phyloP scores from a whole-genome alignment of 2,797 vertebrate species.

The Ceryle rudis region DNA sequence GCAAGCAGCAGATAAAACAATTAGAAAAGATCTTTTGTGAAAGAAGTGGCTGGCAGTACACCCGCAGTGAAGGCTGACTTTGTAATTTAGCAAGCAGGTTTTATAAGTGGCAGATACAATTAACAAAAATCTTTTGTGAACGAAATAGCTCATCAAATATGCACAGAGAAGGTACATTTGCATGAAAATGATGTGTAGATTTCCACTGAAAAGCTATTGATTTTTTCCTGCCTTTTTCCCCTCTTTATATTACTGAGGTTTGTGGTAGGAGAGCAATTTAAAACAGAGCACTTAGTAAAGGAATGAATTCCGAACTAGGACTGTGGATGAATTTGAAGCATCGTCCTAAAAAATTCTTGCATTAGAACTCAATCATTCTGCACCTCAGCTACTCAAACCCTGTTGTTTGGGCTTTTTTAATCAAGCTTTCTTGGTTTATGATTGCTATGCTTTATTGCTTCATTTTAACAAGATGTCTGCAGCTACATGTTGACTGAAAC shows the following conservation, averaged over 20 bases:
- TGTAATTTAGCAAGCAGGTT: conserved; percentile 75
- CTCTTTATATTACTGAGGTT: neutral
- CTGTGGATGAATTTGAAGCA: neutral
- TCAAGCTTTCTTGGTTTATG: conserved; percentile 32
- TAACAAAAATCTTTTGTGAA: conserved; percentile 69
- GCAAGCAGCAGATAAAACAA: conserved; percentile 76
- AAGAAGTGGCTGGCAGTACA: conserved; percentile 52
- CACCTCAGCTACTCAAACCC: neutral
- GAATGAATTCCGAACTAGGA: neutral
- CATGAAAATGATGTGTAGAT: conserved; percentile 48
- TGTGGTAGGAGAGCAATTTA: neutral
- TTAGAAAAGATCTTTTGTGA: conserved; percentile 74
- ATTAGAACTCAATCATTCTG: neutral
- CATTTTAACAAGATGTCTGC: conserved; percentile 4
- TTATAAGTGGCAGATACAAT: conserved; percentile 71
- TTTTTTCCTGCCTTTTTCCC: neutral
- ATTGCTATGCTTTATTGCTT: conserved; percentile 42
- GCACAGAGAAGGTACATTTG: conserved; percentile 54
- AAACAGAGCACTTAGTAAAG: neutral
- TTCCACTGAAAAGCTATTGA: conserved; percentile 58
- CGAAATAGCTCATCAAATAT: conserved; percentile 54
- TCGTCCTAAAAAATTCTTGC: neutral
- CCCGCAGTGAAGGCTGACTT: conserved; percentile 63
- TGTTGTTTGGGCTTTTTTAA: neutral
- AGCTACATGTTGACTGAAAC: conserved; percentile 21